Evolutionary conservation across 2,888 invertebrate species (phyloP), one percentile per base, ranked within the genome.

Genomic region (Pediacus dermestoides): DNA sequence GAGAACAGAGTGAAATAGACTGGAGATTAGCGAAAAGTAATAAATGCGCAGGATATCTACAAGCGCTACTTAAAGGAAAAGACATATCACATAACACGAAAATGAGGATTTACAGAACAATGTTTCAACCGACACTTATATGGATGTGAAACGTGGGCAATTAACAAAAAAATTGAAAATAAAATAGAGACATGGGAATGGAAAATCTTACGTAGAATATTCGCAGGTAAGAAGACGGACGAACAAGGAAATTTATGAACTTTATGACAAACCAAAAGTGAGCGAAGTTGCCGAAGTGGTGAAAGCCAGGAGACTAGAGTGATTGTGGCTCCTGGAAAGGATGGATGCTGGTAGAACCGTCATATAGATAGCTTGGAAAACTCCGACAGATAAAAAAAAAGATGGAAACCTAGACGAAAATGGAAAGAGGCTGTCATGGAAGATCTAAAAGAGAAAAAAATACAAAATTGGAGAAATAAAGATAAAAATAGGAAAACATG

Each of bases 1-100:
- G 21, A 7, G 21, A 18, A 18, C 6, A 18, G 6, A 18, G 6
- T 18, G 21, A 18, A 18, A 18, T 18, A 18, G 6, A 18, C 6
- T 18, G 6, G 8, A 18, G 21, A 18, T 18, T 18, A 18, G 21
- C 21, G 21, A 18, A 18, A 18, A 18, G 21, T 18, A 18, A 18
- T 18, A 18, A 8, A 8, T 18, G 21, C 21, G 21, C 21, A 18
- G 21, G 8, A 18, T 6, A 8, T 7, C 8, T 18, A 18, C 6
- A 18, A 7, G 8, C 6, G 8, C 6, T 18, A 18, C 6, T 18
- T 7, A 18, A 8, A 18, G 6, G 6, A 18, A 18, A 18, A 18
- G 21, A 18, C 21, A 6, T 18, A 8, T 18, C 21, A 18, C 21
- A 18, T 7, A 18, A 18, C 6, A 7, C 21, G 8, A 18, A 18